phyloP scores from a whole-genome alignment of 1,140 invertebrate species.

The Zaprionus inermis region DNA sequence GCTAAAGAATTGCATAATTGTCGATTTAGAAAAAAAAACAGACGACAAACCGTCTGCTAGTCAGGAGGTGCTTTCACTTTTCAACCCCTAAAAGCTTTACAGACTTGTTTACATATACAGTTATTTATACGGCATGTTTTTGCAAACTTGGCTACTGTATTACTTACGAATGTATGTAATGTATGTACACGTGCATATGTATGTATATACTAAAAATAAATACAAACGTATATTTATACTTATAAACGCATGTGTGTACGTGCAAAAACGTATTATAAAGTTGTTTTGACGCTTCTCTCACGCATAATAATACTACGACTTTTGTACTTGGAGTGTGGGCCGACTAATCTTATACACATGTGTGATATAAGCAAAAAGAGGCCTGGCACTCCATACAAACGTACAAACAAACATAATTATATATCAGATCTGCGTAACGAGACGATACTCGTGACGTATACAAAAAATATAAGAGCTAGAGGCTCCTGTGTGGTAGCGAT shows the following conservation, averaged over 20 bases:
- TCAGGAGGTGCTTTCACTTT: slow-evolving; percentile 64
- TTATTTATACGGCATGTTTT: slow-evolving; percentile 1
- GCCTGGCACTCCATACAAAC: not conserved
- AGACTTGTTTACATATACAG: slow-evolving; percentile 2
- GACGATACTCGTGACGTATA: not conserved
- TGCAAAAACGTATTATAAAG: not conserved
- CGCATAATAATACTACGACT: not conserved
- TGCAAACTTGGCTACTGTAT: slow-evolving; percentile 1
- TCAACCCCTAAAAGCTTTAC: slow-evolving; percentile 43
- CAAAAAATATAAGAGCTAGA: not conserved
- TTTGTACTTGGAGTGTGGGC: too few relatives aligned
- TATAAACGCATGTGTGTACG: not conserved
- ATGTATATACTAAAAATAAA: slow-evolving; percentile 3
- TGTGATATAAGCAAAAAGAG: not conserved
- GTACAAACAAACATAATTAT: not conserved
- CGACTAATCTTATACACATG: too few relatives aligned
- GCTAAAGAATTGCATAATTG: slow-evolving; percentile 55
- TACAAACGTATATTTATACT: not conserved
- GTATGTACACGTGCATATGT: not conserved
- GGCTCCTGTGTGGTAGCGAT: not conserved
- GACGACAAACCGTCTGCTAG: slow-evolving; percentile 38
- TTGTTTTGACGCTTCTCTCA: not conserved
- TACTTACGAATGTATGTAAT: too few relatives aligned
- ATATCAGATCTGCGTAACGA: not conserved
- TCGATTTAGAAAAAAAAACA: slow-evolving; percentile 1